Base-by-base conservation (phyloP, 2,113 vertebrate species). In the Syrrhaptes paradoxus region DNA sequence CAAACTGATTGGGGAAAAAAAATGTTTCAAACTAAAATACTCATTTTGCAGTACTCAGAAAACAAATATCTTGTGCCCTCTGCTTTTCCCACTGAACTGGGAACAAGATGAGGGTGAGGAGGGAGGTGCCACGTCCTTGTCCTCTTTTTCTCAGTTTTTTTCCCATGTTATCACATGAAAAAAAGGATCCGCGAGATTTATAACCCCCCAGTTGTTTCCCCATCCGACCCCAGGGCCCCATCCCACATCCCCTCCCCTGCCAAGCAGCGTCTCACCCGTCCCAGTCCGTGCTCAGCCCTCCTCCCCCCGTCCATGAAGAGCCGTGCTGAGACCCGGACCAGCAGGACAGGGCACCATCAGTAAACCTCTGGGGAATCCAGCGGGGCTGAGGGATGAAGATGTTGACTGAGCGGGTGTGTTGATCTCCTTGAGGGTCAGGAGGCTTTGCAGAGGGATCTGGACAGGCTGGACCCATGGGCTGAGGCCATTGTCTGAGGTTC, bases 241-340 rank as follows among this genome's bases (percentile, higher is more conserved):
- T 43, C 32, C 32, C 74, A 26, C n/a, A 7, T 9, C 48, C 43
- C 77, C 55, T 45, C 49, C 41, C 29, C 38, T 59, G 43, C 48
- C n/a, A 10, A 52, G n/a, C 29, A 75, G 31, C 7, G 0, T 36
- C 49, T 38, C 52, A 19, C 32, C 1, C 0, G 16, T 22, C 67
- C 21, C 43, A 16, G 21, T 5, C 25, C 34, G 13, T 4, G 13
- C 66, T 19, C 63, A 89, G 11, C 34, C 32, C 28, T 59, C 29
- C 20, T 63, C 17, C n/a, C n/a, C 16, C 4, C 1, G 3, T 41
- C 59, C 15, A 17, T 26, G 52, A 34, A 46, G 36, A 57, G 25
- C 48, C 45, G 34, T 19, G 28, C 4, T 7, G 14, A 38, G 21
- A n/a, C 25, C 11, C 6, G 21, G 43, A 21, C 36, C 34, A 15